Evolutionary conservation across 2,888 invertebrate species (phyloP), one percentile per base, ranked within the genome.

Genomic region (Acanthosepion lycidas): DNA sequence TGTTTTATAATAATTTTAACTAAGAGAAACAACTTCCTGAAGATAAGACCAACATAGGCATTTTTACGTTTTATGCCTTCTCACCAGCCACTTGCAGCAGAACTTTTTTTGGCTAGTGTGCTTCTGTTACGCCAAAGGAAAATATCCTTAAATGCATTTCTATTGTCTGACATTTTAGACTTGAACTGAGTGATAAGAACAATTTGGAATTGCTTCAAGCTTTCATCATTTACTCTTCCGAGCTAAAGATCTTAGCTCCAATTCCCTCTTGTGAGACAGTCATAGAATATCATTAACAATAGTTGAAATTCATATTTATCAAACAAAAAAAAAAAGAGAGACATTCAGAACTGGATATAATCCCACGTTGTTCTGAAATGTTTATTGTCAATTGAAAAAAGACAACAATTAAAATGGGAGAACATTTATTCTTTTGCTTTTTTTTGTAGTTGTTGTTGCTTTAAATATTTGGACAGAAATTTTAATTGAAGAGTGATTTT

Each of bases 211-310:
- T 23, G 59, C n/a, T 78, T 78, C 2, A 12, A 78, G 33, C 28
- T 78, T 8, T 78, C 1, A 23, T 78, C 0, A 5, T 78, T 78
- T 78, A n/a, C 0, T 78, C n/a, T 78, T 78, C 12, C n/a, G 78
- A n/a, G 78, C n/a, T n/a, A 33, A n/a, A 78, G 8, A 33, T 78
- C 9, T 12, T 12, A n/a, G 9, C n/a, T 78, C n/a, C 4, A 9
- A n/a, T 78, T 78, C 93, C 49, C 93, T 93, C 93, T 93, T n/a
- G 18, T 51, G n/a, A 93, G 93, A 93, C 93, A 49, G 51, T 92
- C 49, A 49, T 51, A 53, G n/a, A 53, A 93, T 93, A 93, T n/a
- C 53, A 53, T 51, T 93, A 93, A 53, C 53, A 93, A 93, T 53
- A 93, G 51, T 53, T 53, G 33, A 93, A 53, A 49, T 93, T 49